Base-by-base conservation (phyloP, 2,113 vertebrate genomes). In the Indicator maculatus region DNA sequence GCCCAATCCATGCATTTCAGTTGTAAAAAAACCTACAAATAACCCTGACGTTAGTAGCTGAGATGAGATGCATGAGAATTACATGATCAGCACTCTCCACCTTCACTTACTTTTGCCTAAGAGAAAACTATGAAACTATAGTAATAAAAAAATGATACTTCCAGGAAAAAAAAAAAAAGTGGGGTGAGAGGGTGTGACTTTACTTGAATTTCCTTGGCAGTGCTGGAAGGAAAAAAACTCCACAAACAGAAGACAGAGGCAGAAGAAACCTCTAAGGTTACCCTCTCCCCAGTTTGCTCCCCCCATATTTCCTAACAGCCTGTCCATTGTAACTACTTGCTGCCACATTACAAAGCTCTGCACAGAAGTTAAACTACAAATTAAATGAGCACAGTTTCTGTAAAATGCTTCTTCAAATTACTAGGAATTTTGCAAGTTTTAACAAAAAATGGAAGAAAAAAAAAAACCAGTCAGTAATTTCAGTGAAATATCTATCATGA, bases 61-160 rank as follows among this genome's bases (percentile, higher is more conserved):
- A 36, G 90, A 94, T 4, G 3, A 66, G 63, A 36, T 88, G 66
- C 74, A 79, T 17, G 55, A 92, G 70, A 92, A 90, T 76, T 86
- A 84, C 80, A 82, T 36, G 58, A 92, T 78, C 86, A 78, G 65
- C 39, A 65, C 79, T 84, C 83, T 65, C 33, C 75, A 69, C 38
- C 82, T 88, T 77, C 55, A 66, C 73, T 91, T 88, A 56, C 39
- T 95, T 91, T 88, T 92, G 90, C 81, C 61, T 89, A 92, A 88
- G 58, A 94, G 63, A 33, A 78, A 81, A 65, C 53, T 58, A 93
- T 83, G 90, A 93, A 93, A 39, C 38, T 73, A 47, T 3, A 75
- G 58, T 38, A 75, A 92, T 72, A 90, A 95, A 87, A 93, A 91
- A 86, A 38, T 61, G 50, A 27, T 76, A 53, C 71, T 91, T 72